Percentiles rank a stretch among this genome's conserved stretches.
These are phyloP conservation scores for Peribatodes rhomboidaria DNA, from an alignment of 2,888 invertebrate genomes.

Conservation along the genomic window DNA sequence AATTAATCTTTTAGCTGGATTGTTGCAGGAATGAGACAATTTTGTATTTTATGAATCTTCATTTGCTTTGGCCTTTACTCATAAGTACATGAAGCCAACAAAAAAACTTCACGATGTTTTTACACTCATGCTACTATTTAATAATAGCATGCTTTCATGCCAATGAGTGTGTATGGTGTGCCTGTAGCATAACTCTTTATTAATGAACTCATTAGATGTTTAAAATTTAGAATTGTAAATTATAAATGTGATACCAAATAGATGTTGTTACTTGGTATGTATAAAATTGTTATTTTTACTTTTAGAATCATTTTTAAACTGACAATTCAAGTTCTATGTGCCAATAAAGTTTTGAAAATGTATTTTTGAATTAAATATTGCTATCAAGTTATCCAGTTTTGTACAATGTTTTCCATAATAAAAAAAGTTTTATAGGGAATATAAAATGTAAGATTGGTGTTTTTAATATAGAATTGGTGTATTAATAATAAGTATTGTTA, in stretches of 20 bases:
- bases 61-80: no score
- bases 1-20: no score
- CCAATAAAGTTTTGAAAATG: slow-evolving; percentile 55
- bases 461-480: slow-evolving; percentile 68
- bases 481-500: slow-evolving; percentile 69
- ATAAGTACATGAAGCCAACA: no score
- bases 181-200: slow-evolving; percentile 20
- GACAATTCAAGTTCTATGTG: slow-evolving; percentile 61
- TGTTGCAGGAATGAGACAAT: no score
- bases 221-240: slow-evolving; percentile 56
- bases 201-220: slow-evolving; percentile 44
- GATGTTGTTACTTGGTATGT: slow-evolving; percentile 43
- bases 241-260: slow-evolving; percentile 72
- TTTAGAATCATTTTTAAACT: slow-evolving; percentile 48
- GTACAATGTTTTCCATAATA: slow-evolving; percentile 41
- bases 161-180: no score
- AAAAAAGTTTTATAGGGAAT: slow-evolving; percentile 19
- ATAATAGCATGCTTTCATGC: no score
- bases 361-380: slow-evolving; percentile 50
- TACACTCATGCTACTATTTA: no score
- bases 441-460: slow-evolving; percentile 53
- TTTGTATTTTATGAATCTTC: no score
- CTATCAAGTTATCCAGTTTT: slow-evolving; percentile 52
- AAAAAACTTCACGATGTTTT: no score
- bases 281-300: slow-evolving; percentile 44